These are phyloP conservation scores for Archaeoteleia sp. DNA, from an alignment of 2,888 invertebrate species.

Conservation along the genomic window DNA sequence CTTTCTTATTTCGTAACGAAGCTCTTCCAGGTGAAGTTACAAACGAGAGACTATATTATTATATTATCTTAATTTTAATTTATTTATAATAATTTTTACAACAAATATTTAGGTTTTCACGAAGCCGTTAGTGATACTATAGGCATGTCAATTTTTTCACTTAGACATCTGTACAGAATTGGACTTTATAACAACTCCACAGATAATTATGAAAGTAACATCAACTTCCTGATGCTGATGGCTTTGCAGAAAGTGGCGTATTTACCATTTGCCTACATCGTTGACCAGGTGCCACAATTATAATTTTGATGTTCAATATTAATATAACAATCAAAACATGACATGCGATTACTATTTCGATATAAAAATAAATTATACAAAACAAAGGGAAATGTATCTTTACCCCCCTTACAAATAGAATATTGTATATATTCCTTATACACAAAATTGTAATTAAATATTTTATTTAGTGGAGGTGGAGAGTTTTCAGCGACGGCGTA, in stretches of 20 bases:
- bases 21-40: constrained; percentile 87
- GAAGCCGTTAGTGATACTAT: constrained; percentile 90
- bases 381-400: no score
- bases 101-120: constrained; percentile 81
- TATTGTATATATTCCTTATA: no score
- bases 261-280: constrained; percentile 86
- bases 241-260: constrained; percentile 87
- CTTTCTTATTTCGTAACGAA: constrained; percentile 85
- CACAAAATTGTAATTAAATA: no score
- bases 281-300: constrained; percentile 80
- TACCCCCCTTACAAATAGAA: no score
- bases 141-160: constrained; percentile 84
- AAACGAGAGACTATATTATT: not conserved
- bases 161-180: constrained; percentile 84
- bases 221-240: constrained; percentile 87
- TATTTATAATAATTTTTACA: constrained; percentile 4
- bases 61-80: not conserved
- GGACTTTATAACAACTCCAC: constrained; percentile 82
- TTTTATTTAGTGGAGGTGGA: constrained; percentile 84
- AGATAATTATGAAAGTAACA: constrained; percentile 82
- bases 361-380: constrained; percentile 14
- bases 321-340: no score
- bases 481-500: constrained; percentile 84
- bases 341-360: no score
- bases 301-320: not conserved